phyloP scores from a whole-genome alignment of 2,888 invertebrate species.

The Eledona agricola region DNA sequence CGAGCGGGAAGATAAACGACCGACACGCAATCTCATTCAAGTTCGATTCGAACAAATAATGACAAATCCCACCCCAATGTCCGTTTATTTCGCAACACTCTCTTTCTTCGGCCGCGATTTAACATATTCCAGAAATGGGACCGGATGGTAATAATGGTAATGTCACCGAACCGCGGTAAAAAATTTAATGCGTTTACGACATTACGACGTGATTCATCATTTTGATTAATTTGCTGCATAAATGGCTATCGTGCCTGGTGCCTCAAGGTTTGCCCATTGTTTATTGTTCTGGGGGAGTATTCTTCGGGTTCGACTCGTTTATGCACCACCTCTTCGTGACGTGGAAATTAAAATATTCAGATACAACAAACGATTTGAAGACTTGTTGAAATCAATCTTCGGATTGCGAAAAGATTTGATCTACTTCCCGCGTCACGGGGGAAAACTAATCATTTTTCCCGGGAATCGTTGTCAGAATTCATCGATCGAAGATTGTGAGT shows the following conservation, averaged over 20 bases:
- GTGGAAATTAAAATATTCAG: too few species aligned
- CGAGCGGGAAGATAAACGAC: constrained; percentile 19
- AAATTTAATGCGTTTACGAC: constrained; percentile 32
- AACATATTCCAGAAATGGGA: too few species aligned
- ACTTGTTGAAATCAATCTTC: too few species aligned
- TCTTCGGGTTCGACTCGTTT: constrained; percentile 17
- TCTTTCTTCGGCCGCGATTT: too few species aligned
- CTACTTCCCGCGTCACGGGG: too few species aligned
- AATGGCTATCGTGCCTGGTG: constrained; percentile 44
- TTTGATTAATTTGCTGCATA: constrained; percentile 43
- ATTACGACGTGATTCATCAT: constrained; percentile 41
- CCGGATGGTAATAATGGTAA: constrained; percentile 24
- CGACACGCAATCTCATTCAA: constrained; percentile 9
- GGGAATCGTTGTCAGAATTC: too few species aligned
- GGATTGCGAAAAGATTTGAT: too few species aligned
- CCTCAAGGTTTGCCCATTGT: constrained; percentile 37
- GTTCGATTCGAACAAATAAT: constrained; percentile 5
- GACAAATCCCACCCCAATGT: neutral
- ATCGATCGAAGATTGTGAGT: too few species aligned
- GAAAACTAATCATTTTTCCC: too few species aligned
- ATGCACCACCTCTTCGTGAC: constrained; percentile 13
- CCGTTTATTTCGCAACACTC: too few species aligned
- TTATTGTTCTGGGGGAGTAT: constrained; percentile 24
- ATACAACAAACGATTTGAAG: too few species aligned
- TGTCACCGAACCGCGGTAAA: constrained; percentile 25